A percentile compares a stretch with the other conserved stretches of the same genome.
phyloP scores from a whole-genome alignment of 2,888 invertebrate species.

The Andrena chrysosceles region DNA sequence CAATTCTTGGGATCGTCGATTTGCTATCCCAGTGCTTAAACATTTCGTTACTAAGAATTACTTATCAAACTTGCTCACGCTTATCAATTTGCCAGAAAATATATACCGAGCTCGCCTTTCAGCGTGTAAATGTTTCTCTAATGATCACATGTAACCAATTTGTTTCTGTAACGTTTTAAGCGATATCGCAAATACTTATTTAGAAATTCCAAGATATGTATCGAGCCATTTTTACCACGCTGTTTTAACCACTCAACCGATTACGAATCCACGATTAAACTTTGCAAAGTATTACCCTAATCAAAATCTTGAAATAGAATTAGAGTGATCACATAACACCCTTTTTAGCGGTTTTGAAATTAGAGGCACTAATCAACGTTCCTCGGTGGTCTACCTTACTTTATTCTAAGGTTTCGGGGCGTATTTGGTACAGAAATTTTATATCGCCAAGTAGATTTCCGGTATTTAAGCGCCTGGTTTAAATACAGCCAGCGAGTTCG shows the following conservation, averaged over 20 bases:
- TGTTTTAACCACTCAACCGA: background rate
- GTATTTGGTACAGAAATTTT: background rate
- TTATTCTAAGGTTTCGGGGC: background rate
- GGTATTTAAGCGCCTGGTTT: background rate
- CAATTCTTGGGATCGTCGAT: background rate
- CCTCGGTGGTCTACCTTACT: background rate
- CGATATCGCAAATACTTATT: conserved; percentile 3
- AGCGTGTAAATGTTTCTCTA: background rate
- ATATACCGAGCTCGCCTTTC: background rate
- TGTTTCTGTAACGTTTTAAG: background rate
- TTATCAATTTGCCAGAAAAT: background rate
- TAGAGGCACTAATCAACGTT: background rate
- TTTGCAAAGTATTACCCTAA: background rate
- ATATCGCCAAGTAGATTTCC: background rate
- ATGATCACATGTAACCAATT: background rate
- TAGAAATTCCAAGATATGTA: background rate
- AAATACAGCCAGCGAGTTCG: background rate
- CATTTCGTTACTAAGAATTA: background rate
- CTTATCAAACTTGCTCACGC: background rate
- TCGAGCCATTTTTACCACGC: background rate
- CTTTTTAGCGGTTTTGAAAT: background rate
- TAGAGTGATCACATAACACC: background rate
- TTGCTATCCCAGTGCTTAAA: background rate
- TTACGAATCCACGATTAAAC: background rate
- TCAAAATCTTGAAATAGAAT: background rate